Evolutionary conservation across 2,797 vertebrate species (phyloP).

Genomic region (Molossus molossus): DNA sequence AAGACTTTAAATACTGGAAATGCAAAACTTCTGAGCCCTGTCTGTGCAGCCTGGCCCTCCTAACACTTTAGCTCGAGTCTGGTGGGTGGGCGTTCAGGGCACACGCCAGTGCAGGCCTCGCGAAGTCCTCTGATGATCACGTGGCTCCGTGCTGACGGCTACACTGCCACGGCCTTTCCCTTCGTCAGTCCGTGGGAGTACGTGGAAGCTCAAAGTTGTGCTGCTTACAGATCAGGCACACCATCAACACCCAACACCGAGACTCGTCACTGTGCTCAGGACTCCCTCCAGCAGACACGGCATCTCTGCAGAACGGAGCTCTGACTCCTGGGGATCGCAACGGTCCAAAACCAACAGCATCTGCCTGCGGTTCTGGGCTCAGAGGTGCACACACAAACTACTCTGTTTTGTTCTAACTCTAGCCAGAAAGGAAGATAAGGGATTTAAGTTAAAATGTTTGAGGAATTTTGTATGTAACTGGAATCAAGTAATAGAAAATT

Average conservation of each 20-base stretch:
- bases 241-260: neutral
- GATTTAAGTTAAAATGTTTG: neutral
- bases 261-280: neutral
- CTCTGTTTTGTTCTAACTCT: constrained; percentile 20
- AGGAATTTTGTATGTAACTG: neutral
- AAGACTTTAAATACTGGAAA: neutral
- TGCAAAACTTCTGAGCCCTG: neutral
- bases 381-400: constrained; percentile 60
- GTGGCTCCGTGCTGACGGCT: neutral
- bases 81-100: neutral
- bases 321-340: neutral
- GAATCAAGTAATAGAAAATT: constrained; percentile 22
- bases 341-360: neutral
- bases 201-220: neutral
- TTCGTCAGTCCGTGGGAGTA: neutral
- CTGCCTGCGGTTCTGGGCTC: neutral
- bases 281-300: neutral
- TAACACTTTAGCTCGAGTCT: neutral
- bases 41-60: neutral
- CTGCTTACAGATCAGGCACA: neutral
- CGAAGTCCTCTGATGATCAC: neutral
- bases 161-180: neutral
- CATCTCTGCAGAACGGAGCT: constrained; percentile 69
- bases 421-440: neutral
- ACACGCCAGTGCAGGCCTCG: neutral